Evolutionary conservation across 2,797 vertebrate species (phyloP).

Genomic region (Pristis pectinata): DNA sequence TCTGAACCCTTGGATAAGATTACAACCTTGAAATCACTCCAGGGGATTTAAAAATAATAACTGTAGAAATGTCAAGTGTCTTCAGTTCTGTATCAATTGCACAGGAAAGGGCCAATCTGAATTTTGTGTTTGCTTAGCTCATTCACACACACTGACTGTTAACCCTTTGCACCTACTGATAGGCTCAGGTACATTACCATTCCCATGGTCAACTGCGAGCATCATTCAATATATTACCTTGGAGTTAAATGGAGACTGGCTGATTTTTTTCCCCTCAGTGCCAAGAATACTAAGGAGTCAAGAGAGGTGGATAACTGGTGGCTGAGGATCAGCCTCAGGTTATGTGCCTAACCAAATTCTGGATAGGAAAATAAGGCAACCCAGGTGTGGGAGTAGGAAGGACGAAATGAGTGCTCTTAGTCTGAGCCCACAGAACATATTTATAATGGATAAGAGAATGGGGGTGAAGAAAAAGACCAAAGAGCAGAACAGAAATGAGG

Average conservation of each 20-base stretch:
- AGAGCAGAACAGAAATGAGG: background rate
- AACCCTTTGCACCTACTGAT: background rate
- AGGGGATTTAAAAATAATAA: background rate
- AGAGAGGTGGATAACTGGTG: background rate
- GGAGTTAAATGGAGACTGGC: no score
- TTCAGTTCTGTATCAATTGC: background rate
- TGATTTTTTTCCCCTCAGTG: background rate
- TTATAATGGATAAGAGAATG: background rate
- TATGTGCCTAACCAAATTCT: background rate
- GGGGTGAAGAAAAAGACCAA: background rate
- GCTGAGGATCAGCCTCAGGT: background rate
- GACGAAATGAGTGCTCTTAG: no score
- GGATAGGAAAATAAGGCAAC: background rate
- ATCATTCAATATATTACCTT: background rate
- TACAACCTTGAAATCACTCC: background rate
- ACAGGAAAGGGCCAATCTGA: background rate
- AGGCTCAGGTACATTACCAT: background rate
- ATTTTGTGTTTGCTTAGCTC: background rate
- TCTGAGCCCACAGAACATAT: background rate
- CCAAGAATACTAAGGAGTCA: background rate
- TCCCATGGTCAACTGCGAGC: no score
- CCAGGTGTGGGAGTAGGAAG: no score
- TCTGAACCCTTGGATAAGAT: background rate
- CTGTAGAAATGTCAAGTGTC: background rate
- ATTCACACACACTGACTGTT: background rate